Evolutionary conservation across 2,113 vertebrate genomes (phyloP).

Genomic region (Lethenteron camtschaticum): DNA sequence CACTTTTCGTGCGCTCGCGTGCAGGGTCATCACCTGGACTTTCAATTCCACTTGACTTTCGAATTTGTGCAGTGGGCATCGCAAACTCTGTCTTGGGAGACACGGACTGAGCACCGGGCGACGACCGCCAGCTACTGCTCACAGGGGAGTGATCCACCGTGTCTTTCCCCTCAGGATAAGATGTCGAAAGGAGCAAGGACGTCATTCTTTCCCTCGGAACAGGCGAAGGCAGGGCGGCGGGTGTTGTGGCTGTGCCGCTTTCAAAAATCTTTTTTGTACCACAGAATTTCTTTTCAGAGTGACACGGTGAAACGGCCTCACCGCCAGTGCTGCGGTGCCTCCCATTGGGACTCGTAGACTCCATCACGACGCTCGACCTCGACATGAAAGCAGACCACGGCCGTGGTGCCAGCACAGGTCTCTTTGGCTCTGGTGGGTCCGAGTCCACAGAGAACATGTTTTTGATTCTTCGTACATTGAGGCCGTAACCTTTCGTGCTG

Average conservation of each 20-base stretch:
- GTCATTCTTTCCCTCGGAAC: no score
- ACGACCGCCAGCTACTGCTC: no score
- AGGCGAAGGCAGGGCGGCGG: no score
- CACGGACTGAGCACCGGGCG: no score
- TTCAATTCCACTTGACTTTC: no score
- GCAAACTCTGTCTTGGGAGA: no score
- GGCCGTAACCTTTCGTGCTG: neutral
- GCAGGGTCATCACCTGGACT: no score
- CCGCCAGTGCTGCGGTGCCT: neutral
- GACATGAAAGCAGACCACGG: conserved; percentile 1
- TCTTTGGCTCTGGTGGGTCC: neutral
- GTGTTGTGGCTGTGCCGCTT: neutral
- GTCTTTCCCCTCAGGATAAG: no score
- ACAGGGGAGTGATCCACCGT: no score
- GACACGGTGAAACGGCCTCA: neutral
- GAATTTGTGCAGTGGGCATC: no score
- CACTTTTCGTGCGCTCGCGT: no score
- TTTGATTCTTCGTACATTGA: conserved; percentile 3
- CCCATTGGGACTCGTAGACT: neutral
- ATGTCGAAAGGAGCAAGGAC: no score
- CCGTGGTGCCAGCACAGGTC: neutral
- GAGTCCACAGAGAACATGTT: neutral
- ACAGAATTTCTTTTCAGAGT: neutral
- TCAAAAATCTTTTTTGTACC: neutral
- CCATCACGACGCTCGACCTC: neutral